Conservation (phyloP, 2,113 vertebrate species). For the Lasiurus borealis region DNA sequence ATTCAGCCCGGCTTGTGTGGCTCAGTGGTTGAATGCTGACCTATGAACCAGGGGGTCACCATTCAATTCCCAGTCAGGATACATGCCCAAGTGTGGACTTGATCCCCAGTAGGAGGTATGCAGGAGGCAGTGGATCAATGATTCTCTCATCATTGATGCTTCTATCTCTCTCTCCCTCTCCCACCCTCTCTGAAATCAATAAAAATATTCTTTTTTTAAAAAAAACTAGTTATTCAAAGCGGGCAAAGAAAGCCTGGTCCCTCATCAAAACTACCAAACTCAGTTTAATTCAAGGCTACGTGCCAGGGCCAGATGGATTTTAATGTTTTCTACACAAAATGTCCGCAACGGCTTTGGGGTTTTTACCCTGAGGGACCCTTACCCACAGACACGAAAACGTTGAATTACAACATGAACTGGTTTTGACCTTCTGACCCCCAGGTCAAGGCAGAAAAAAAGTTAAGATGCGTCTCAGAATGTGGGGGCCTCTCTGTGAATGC, state of each 20-base stretch:
- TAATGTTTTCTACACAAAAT: slow-evolving; percentile 38
- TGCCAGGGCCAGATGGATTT: too few relatives aligned
- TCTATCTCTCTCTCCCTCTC: too few relatives aligned
- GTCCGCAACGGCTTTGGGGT: not conserved
- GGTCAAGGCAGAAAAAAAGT: not conserved
- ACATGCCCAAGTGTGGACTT: too few relatives aligned
- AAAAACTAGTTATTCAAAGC: not conserved
- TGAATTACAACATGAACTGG: not conserved
- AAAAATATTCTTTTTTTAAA: too few relatives aligned
- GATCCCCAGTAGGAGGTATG: too few relatives aligned
- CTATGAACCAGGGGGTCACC: too few relatives aligned
- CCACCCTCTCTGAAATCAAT: too few relatives aligned
- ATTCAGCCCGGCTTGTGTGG: too few relatives aligned
- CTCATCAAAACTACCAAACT: not conserved
- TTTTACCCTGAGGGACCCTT: not conserved
- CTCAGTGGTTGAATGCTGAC: too few relatives aligned
- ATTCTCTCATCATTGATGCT: too few relatives aligned
- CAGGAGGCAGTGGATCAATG: too few relatives aligned
- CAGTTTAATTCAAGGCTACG: not conserved
- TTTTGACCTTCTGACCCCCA: not conserved
- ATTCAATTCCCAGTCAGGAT: too few relatives aligned
- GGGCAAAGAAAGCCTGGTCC: not conserved
- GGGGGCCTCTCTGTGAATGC: not conserved
- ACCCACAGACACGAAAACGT: not conserved
- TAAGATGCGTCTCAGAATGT: not conserved